Conservation (phyloP, 2,797 vertebrate species). For the Allobates femoralis region DNA sequence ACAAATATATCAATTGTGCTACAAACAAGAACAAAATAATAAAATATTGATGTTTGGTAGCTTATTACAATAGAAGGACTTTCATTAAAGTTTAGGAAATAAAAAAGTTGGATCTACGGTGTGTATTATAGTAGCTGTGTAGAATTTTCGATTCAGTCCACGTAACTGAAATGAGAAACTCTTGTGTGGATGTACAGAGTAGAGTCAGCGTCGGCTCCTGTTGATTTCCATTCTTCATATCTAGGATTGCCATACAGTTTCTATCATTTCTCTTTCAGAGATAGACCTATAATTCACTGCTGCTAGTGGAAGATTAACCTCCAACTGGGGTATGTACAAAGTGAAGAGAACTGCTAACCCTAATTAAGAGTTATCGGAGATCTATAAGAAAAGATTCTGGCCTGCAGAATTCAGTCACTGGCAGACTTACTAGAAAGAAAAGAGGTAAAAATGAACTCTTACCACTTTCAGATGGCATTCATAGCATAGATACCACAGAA, state of each 20-base stretch:
- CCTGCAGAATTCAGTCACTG: slow-evolving; percentile 27
- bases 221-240: slow-evolving; percentile 41
- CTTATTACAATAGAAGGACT: background rate
- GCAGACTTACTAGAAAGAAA: background rate
- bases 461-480: background rate
- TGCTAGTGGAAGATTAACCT: slow-evolving; percentile 29
- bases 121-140: background rate
- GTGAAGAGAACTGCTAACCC: slow-evolving; percentile 33
- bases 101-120: background rate
- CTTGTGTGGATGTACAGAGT: background rate
- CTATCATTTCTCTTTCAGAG: slow-evolving; percentile 16
- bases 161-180: slow-evolving; percentile 12
- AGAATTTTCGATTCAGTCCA: background rate
- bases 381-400: slow-evolving; percentile 7
- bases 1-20: background rate
- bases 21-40: background rate
- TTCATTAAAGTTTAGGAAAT: background rate
- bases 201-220: slow-evolving; percentile 15
- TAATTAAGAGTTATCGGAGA: slow-evolving; percentile 37
- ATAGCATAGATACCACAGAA: background rate
- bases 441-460: background rate
- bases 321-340: slow-evolving; percentile 22
- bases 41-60: background rate
- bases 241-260: slow-evolving; percentile 15
- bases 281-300: slow-evolving; percentile 26